Evolutionary conservation across 2,888 invertebrate species (phyloP).

Genomic region (Yponomeuta cagnagella): DNA sequence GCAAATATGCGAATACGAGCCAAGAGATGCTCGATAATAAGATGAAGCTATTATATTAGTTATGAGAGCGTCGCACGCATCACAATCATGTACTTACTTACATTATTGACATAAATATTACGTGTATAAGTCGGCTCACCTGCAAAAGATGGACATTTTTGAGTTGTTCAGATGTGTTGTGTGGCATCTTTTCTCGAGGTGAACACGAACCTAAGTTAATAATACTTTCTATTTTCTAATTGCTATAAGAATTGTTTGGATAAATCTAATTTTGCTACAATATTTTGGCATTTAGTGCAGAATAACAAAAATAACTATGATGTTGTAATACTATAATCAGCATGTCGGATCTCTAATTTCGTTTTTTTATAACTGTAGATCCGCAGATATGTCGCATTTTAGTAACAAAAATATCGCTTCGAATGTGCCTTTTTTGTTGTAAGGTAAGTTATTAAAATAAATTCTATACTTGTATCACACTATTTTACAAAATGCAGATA

Average conservation of each 20-base stretch:
- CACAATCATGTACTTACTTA: too few relatives aligned
- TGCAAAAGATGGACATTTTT: too few relatives aligned
- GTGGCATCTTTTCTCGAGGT: too few relatives aligned
- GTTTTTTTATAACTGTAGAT: not conserved
- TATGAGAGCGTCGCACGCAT: too few relatives aligned
- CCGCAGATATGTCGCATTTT: conserved; percentile 43
- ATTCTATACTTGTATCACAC: conserved; percentile 37
- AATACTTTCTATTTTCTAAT: conserved; percentile 49
- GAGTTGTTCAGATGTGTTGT: too few relatives aligned
- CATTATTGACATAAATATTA: too few relatives aligned
- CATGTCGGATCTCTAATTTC: not conserved
- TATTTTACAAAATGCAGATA: conserved; percentile 38
- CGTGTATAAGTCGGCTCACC: too few relatives aligned
- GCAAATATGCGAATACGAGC: too few relatives aligned
- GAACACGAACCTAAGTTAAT: conserved; percentile 25
- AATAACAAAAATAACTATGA: conserved; percentile 4
- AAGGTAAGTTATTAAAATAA: conserved; percentile 14
- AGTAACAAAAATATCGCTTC: conserved; percentile 46
- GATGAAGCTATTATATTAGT: too few relatives aligned
- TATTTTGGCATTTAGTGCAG: conserved; percentile 45
- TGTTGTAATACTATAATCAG: not conserved
- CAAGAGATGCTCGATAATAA: too few relatives aligned
- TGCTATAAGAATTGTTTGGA: conserved; percentile 32
- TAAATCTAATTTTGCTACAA: conserved; percentile 37
- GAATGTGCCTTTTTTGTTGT: conserved; percentile 10